phyloP scores from a whole-genome alignment of 2,113 vertebrate species.

The Chauna torquata region DNA sequence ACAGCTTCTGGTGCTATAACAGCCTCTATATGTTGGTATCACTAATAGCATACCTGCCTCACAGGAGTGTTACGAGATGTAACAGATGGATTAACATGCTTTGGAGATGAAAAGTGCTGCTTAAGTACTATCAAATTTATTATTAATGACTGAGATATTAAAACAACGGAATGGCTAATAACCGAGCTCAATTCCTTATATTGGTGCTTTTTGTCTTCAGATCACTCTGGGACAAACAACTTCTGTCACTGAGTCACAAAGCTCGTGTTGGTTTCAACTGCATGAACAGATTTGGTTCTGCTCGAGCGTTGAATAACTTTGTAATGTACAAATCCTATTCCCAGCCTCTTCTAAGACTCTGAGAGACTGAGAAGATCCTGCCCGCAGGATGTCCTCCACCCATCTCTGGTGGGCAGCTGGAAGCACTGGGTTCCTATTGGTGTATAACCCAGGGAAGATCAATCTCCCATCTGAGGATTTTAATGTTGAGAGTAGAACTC shows the following conservation, averaged over 20 bases:
- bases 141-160: background rate
- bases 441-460: background rate
- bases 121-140: background rate
- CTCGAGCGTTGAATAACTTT: background rate
- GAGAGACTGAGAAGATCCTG: background rate
- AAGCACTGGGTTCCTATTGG: background rate
- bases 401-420: background rate
- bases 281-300: background rate
- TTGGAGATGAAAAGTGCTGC: background rate
- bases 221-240: fast-evolving
- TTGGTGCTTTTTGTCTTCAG: background rate
- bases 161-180: background rate
- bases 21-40: background rate
- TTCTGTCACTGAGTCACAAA: background rate
- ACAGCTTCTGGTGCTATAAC: background rate
- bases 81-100: background rate
- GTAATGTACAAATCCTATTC: background rate
- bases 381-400: background rate
- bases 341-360: background rate
- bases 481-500: background rate
- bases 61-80: background rate
- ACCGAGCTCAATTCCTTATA: background rate
- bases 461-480: background rate
- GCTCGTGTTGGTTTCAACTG: background rate
- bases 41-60: background rate